Evolutionary conservation across 2,888 invertebrate species (phyloP), one percentile per base, ranked within the genome.

Genomic region (Phorcus lineatus): DNA sequence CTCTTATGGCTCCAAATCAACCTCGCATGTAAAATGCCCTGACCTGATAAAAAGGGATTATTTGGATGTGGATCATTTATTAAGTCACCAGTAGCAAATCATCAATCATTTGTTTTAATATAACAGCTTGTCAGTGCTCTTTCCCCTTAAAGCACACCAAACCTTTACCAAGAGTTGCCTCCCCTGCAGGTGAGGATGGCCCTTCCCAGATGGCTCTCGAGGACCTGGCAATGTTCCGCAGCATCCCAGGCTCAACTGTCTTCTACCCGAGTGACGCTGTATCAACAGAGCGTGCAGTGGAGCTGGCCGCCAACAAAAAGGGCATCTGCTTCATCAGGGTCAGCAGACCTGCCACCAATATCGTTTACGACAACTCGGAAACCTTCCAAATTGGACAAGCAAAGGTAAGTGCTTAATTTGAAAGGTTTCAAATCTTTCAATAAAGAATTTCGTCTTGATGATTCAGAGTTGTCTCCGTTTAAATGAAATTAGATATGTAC

Each of bases 161-260:
- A 54, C 17, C 19, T 4, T 0, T 55, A 55, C 55, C 13, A 4
- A 57, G 22, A 22, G 22, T 22, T 24, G 9, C 57, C 17, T 19
- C 74, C 16, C 53, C 16, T 78, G 24, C 86, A 94, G 94, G 94
- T 52, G 99, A 99, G 94, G 99, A 99, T 94, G 99, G 99, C 0
- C 99, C 99, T 22, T 97, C 97, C 80, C 99, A 99, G 94, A 99
- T 99, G 99, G 99, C 98, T 4, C 95, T 99, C n/a, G 99, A 99
- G 94, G 99, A 99, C 93, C 93, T 99, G 81, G 97, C 98, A 0
- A 95, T 99, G 95, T 99, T 99, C 95, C 95, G 99, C 62, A 94
- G 97, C 4, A 95, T 99, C 85, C 98, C 99, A 78, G 94, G 94
- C n/a, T 93, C 94, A 53, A 95, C 95, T 2, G 95, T 96, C 19